Evolutionary conservation across 2,797 vertebrate genomes (phyloP), one percentile per base, ranked within the genome.

Genomic region (Danio aesculapii): DNA sequence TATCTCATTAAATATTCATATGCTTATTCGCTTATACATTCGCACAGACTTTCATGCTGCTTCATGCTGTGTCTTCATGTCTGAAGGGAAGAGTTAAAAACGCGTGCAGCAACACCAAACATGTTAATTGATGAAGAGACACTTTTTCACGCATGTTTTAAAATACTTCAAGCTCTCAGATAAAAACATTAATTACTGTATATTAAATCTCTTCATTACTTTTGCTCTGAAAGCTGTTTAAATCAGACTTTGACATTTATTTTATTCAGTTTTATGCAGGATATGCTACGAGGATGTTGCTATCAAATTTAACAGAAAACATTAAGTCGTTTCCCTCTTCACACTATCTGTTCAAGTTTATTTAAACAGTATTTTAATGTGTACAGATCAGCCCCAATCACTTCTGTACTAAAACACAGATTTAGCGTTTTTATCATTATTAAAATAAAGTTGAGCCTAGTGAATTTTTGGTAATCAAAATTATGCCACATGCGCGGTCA

Each of bases 1-100:
- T 14, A 58, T 46, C 53, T 58, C 5, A 58, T 72, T 44, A 57
- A 17, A 14, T 58, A 57, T 72, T 72, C n/a, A 72, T 44, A 17
- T 57, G 2, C 9, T 66, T 49, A 12, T 49, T 2, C 3, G 30
- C 30, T 0, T 41, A 16, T 4, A n/a, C 30, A 53, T 30, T 16
- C 19, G 52, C 21, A 14, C 8, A 69, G 52, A 30, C 16, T 43
- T 8, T 55, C 68, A 8, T 4, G 6, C 50, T 7, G 50, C 30
- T 30, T 30, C 30, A 30, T 30, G 66, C 43, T 55, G 41, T 17
- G 39, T 41, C 30, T 43, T 8, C 13, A 19, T 44, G 10, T 66
- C 43, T 11, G 5, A 21, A 5, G 8, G 39, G 13, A 74, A 47
- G 43, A 2, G 19, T 39, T 61, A 59, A 61, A 59, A 58, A 43